These are phyloP conservation scores for Pinna nobilis DNA, from an alignment of 1,140 invertebrate species.

Conservation along the genomic window DNA sequence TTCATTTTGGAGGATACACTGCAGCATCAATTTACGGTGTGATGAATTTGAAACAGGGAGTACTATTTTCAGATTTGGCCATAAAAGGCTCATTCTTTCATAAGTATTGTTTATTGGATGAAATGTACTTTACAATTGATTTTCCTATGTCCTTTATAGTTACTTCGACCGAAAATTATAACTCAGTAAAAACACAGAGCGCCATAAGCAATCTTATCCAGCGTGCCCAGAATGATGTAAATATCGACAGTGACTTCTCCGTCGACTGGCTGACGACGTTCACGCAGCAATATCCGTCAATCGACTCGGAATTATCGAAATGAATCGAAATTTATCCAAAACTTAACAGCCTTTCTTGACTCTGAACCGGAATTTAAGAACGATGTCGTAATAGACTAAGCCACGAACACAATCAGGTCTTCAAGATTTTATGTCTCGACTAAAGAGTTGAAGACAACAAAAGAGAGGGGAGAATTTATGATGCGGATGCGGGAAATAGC, in stretches of 20 bases:
- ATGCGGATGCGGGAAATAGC: conserved; percentile 44
- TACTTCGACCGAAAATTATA: not conserved
- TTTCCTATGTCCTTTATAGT: conserved; percentile 18
- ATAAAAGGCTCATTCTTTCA: conserved; percentile 64
- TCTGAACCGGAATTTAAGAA: conserved; percentile 78
- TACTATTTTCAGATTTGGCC: conserved; percentile 79
- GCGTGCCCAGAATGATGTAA: conserved; percentile 2
- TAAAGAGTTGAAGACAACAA: conserved; percentile 16
- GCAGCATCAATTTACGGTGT: conserved; percentile 91
- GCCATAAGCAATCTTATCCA: conserved; percentile 5
- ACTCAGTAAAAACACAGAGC: not conserved
- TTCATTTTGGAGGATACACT: conserved; percentile 88
- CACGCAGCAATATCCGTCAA: not conserved
- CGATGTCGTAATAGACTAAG: conserved; percentile 89
- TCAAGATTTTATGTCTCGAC: conserved; percentile 51
- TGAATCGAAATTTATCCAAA: not conserved
- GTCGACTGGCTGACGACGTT: conserved; percentile 32
- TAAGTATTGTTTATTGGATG: conserved; percentile 10
- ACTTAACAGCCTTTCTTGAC: conserved; percentile 77
- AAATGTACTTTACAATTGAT: conserved; percentile 9
- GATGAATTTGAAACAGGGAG: conserved; percentile 87
- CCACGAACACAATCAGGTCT: conserved; percentile 86
- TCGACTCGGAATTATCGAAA: not conserved
- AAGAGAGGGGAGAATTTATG: conserved; percentile 50
- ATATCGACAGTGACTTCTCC: conserved; percentile 14